These are phyloP conservation scores for Mus pahari DNA, from an alignment of 2,113 vertebrate genomes.

Conservation along the genomic window DNA sequence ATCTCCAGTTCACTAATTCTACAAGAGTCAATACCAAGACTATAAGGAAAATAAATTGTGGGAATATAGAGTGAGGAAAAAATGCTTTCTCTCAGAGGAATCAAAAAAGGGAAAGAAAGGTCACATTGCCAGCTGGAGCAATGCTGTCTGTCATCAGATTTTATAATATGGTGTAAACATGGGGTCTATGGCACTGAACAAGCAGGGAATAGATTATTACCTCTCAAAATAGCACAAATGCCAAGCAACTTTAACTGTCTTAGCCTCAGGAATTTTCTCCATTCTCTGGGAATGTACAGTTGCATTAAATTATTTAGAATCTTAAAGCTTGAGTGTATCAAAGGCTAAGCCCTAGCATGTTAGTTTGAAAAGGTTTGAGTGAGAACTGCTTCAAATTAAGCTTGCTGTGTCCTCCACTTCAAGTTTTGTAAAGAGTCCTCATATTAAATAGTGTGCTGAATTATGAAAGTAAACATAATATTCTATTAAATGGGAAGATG, in stretches of 20 bases:
- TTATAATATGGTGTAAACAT: conserved; percentile 73
- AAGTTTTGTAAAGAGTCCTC: conserved; percentile 8
- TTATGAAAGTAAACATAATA: conserved; percentile 54
- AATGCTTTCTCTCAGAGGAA: neutral
- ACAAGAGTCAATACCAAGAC: neutral
- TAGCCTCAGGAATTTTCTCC: conserved; percentile 61
- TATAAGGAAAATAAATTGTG: neutral
- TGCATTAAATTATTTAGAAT: conserved; percentile 68
- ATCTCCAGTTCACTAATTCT: conserved; percentile 36
- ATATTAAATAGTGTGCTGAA: conserved; percentile 28
- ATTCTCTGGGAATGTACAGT: conserved; percentile 53
- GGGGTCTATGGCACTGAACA: conserved; percentile 72
- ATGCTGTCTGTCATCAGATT: conserved; percentile 69
- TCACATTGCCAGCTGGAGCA: conserved; percentile 61
- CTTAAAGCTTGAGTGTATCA: neutral
- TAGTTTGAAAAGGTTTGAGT: neutral
- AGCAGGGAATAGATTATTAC: conserved; percentile 73
- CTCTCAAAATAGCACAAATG: conserved; percentile 73
- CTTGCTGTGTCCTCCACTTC: neutral
- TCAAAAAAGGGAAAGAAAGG: conserved; percentile 48
- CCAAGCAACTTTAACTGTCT: conserved; percentile 52
- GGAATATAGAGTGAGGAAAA: neutral
- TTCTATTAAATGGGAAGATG: conserved; percentile 36
- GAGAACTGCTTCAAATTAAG: conserved; percentile 14
- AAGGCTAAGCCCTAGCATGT: conserved; percentile 4